These are phyloP conservation scores for Semnornis frantzii DNA, from an alignment of 2,113 vertebrate species.

Conservation along the genomic window DNA sequence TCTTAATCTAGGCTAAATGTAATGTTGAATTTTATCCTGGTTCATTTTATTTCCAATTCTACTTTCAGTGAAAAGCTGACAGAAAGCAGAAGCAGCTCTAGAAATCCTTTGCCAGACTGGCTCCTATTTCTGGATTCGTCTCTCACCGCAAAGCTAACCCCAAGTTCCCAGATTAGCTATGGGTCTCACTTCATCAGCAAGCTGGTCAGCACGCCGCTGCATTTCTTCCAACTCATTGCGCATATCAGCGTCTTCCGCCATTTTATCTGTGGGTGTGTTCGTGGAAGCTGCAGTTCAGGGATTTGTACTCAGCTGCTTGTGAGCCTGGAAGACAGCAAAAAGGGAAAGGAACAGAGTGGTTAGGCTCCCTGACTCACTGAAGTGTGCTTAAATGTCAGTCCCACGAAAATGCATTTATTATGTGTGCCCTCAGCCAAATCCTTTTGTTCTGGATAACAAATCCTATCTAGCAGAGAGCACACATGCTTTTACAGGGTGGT, in stretches of 20 bases:
- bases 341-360: constrained; percentile 6
- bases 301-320: constrained; percentile 45
- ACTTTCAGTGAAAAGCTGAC: background rate
- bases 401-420: background rate
- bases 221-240: constrained; percentile 99
- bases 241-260: constrained; percentile 98
- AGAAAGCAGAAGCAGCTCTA: background rate
- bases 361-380: background rate
- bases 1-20: background rate
- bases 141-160: background rate
- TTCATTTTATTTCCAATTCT: background rate
- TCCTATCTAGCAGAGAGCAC: background rate
- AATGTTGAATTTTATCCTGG: background rate
- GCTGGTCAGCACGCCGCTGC: constrained; percentile 96
- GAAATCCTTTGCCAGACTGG: background rate
- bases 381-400: background rate
- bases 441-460: background rate
- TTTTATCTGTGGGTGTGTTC: constrained; percentile 79
- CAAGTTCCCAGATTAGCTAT: background rate
- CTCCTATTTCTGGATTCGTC: background rate
- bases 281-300: constrained; percentile 73
- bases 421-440: background rate
- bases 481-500: background rate
- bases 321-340: constrained; percentile 71
- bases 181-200: constrained; percentile 91